Percentiles rank a stretch among this genome's conserved stretches.
phyloP scores from a whole-genome alignment of 2,797 vertebrate genomes.

The Manis pentadactyla region DNA sequence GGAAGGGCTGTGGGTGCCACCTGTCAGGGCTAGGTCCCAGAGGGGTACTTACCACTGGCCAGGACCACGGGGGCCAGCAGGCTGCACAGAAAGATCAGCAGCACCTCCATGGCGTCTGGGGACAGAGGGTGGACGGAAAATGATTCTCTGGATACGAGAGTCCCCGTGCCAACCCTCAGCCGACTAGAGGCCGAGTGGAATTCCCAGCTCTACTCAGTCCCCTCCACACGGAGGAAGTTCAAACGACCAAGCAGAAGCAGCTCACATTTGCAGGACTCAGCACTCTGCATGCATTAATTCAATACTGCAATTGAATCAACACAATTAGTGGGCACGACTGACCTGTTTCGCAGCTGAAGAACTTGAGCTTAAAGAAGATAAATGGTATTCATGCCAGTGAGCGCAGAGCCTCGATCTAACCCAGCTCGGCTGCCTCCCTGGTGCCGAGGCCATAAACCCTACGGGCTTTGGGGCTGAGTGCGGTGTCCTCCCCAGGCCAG shows the following conservation, averaged over 20 bases:
- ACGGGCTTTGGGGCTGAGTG: neutral
- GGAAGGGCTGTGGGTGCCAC: fast-evolving
- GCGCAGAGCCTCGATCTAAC: fast-evolving
- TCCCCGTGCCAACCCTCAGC: neutral
- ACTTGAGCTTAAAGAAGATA: neutral
- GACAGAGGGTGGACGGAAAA: conserved; percentile 11
- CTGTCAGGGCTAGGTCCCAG: fast-evolving
- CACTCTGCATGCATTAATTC: neutral
- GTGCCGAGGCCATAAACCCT: neutral
- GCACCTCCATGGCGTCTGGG: conserved; percentile 94
- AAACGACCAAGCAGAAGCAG: neutral
- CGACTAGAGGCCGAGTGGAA: neutral
- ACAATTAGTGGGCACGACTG: neutral
- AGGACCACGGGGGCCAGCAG: conserved; percentile 90
- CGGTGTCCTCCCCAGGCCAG: neutral
- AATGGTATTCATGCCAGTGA: neutral
- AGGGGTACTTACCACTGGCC: conserved; percentile 89
- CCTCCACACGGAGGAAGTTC: fast-evolving
- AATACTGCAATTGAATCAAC: neutral
- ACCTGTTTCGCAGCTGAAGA: neutral
- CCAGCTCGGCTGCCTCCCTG: neutral
- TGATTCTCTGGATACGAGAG: neutral
- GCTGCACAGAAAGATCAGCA: conserved; percentile 92
- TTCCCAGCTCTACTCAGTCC: neutral
- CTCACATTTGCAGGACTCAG: neutral